These are phyloP conservation scores for Galeruca laticollis DNA, from an alignment of 2,888 invertebrate species.

Conservation along the genomic window DNA sequence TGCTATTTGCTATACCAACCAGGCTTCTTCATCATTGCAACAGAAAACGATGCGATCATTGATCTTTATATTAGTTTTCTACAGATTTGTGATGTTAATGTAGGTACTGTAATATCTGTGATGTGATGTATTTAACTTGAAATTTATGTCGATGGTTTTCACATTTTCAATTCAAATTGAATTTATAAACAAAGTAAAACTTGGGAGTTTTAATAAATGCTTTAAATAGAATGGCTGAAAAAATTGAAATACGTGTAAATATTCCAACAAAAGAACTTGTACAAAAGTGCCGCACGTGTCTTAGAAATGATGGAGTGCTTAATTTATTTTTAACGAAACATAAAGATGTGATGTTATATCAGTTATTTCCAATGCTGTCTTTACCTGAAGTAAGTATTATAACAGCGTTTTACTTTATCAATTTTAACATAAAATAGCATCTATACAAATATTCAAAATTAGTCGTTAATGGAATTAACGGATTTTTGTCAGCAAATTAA, in stretches of 20 bases:
- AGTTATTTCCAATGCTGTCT: constrained; percentile 4
- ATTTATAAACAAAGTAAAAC: constrained; percentile 4
- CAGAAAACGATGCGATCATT: not conserved
- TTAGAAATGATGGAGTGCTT: constrained; percentile 3
- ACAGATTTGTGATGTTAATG: not conserved
- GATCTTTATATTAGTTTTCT: not conserved
- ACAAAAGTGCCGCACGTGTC: not conserved
- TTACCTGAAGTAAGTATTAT: constrained; percentile 1
- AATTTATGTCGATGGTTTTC: constrained; percentile 1
- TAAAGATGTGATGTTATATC: constrained; percentile 1
- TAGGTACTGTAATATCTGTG: constrained; percentile 3
- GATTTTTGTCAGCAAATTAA: not conserved
- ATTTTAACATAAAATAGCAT: not conserved
- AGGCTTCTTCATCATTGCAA: not conserved
- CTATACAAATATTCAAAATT: too few species aligned
- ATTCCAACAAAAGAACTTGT: not conserved
- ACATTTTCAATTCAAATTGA: not conserved
- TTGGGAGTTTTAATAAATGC: not conserved
- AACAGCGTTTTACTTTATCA: not conserved
- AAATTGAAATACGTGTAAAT: constrained; percentile 1
- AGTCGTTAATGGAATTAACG: not conserved
- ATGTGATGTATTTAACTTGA: not conserved
- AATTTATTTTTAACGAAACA: not conserved
- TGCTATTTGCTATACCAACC: too few species aligned
- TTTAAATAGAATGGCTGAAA: constrained; percentile 1